Percentiles rank a stretch among this genome's conserved stretches.
Conservation (phyloP, 2,797 vertebrate species). For the Tragopan temminckii region DNA sequence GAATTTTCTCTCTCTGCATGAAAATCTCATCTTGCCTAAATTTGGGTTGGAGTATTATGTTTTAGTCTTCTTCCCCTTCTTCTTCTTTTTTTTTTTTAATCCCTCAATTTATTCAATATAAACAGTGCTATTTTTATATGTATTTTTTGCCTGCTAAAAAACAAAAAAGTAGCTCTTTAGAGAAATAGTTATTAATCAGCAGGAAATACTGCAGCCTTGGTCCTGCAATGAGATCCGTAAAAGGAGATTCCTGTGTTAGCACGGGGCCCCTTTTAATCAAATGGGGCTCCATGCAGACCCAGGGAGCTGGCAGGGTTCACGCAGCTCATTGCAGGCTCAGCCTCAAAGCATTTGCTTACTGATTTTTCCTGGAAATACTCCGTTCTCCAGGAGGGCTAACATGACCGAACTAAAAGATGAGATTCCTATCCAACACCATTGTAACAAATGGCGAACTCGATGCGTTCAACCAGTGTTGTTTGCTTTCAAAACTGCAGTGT, state of each 20-base stretch:
- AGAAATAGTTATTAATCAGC: not conserved
- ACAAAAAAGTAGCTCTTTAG: not conserved
- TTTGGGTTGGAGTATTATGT: accelerated
- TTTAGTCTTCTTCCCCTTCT: not conserved
- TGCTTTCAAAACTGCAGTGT: not conserved
- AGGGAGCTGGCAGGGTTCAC: not conserved
- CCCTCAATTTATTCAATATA: not conserved
- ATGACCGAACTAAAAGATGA: not conserved
- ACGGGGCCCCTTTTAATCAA: not conserved
- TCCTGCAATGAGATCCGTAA: not conserved
- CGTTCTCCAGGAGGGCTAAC: not conserved
- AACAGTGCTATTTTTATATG: not conserved
- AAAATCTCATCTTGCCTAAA: not conserved
- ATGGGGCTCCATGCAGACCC: not conserved
- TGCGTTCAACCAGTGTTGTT: not conserved
- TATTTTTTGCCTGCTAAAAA: not conserved
- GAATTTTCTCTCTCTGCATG: not conserved
- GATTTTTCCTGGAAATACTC: not conserved
- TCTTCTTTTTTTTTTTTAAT: not conserved
- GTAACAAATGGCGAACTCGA: accelerated
- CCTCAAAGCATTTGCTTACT: not conserved
- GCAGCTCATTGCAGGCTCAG: not conserved
- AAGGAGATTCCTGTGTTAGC: not conserved
- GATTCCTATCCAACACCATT: not conserved
- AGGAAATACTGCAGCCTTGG: not conserved